Evolutionary conservation across 1,140 invertebrate species (phyloP).

Genomic region (Pogonognathellus flavescens): DNA sequence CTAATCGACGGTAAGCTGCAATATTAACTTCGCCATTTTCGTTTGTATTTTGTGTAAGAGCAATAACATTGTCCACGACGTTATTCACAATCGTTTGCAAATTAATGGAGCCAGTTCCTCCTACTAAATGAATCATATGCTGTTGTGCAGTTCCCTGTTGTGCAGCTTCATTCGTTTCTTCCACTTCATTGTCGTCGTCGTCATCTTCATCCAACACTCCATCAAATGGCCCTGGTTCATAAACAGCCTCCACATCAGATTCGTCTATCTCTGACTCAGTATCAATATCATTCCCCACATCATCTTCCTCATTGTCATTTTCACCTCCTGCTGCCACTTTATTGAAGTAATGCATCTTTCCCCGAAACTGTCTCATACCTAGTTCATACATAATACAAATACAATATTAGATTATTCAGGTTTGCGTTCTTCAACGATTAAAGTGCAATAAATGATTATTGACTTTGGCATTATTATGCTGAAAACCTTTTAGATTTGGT

Average conservation of each 20-base stretch:
- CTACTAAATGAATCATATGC: background rate
- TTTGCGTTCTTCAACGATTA: no score
- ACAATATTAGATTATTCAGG: no score
- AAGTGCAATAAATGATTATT: no score
- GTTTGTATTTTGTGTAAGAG: background rate
- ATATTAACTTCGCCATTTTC: background rate
- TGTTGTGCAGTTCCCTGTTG: no score
- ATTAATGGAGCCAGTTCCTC: background rate
- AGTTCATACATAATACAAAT: no score
- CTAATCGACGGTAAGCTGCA: background rate
- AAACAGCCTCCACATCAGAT: background rate
- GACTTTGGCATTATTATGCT: no score
- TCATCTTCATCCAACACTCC: background rate
- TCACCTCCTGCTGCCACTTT: background rate
- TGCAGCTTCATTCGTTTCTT: no score
- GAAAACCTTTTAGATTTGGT: no score
- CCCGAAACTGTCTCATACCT: background rate
- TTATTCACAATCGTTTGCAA: background rate
- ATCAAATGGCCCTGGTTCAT: background rate
- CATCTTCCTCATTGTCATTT: background rate
- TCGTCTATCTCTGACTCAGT: background rate
- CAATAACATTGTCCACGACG: background rate
- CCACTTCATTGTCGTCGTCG: background rate
- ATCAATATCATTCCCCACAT: background rate
- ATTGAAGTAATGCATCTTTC: slow-evolving; percentile 5